Percentiles rank a stretch among this genome's conserved stretches.
phyloP scores from a whole-genome alignment of 2,113 vertebrate genomes.

The Numida meleagris region DNA sequence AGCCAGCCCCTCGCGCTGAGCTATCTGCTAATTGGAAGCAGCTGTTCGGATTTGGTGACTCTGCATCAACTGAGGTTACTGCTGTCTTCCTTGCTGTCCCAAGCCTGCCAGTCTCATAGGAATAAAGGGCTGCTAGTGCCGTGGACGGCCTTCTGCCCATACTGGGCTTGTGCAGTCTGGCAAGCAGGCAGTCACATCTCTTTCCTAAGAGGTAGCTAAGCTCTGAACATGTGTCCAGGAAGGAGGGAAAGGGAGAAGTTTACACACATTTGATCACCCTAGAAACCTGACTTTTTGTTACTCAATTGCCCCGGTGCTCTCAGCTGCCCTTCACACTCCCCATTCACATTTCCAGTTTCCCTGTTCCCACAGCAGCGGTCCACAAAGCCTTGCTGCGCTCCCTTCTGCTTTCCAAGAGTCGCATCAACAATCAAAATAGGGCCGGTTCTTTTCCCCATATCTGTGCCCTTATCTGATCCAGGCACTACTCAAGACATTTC shows the following conservation, averaged over 20 bases:
- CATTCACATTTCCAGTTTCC: neutral
- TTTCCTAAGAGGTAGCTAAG: neutral
- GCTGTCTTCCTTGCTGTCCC: neutral
- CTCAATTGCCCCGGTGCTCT: neutral
- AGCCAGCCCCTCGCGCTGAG: neutral
- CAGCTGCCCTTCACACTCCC: neutral
- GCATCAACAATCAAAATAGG: neutral
- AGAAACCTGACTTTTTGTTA: neutral
- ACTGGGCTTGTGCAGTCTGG: accelerated
- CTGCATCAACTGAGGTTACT: slow-evolving; percentile 53
- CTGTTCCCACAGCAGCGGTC: neutral
- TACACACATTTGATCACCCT: neutral
- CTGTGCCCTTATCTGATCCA: neutral
- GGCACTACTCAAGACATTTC: neutral
- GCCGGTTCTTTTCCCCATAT: neutral
- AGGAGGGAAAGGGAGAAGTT: neutral
- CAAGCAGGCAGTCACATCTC: neutral
- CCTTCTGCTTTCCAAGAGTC: neutral
- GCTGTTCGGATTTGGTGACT: slow-evolving; percentile 66
- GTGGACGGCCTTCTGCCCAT: neutral
- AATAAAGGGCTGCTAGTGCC: neutral
- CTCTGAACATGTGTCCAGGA: neutral
- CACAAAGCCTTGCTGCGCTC: neutral
- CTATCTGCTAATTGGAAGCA: slow-evolving; percentile 69
- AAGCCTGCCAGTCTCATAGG: neutral